phyloP scores from a whole-genome alignment of 2,113 vertebrate genomes.

The Murina feae region DNA sequence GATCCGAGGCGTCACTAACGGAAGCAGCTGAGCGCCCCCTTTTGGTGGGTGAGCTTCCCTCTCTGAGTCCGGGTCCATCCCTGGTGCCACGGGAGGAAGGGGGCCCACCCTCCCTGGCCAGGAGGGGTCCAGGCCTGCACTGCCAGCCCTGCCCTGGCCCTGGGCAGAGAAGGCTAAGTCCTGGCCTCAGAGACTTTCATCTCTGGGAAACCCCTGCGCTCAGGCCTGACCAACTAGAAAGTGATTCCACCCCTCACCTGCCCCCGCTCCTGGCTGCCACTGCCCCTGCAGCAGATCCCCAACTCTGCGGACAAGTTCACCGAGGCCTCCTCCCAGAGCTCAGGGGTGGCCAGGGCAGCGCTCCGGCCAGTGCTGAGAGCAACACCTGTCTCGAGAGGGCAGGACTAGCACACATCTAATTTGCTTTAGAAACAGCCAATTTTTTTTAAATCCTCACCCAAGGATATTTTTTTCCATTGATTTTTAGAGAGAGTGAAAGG shows the following conservation, averaged over 20 bases:
- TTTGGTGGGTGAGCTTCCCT: background rate
- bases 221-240: background rate
- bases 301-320: background rate
- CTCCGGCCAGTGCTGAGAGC: accelerated
- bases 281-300: background rate
- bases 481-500: too few species aligned
- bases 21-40: background rate
- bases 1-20: background rate
- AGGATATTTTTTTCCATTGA: too few species aligned
- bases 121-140: background rate
- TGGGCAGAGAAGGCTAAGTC: background rate
- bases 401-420: background rate
- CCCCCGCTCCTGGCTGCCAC: background rate
- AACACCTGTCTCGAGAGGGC: background rate
- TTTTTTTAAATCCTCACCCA: too few species aligned
- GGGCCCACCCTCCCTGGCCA: background rate
- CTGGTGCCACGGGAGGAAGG: background rate
- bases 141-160: background rate
- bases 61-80: background rate
- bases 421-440: background rate
- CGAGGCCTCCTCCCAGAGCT: background rate
- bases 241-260: background rate
- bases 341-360: accelerated
- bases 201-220: background rate
- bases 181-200: background rate